A percentile compares a stretch with the other conserved stretches of the same genome.
Conservation (phyloP, 2,888 invertebrate genomes). For the Pantelozetes paolii region DNA sequence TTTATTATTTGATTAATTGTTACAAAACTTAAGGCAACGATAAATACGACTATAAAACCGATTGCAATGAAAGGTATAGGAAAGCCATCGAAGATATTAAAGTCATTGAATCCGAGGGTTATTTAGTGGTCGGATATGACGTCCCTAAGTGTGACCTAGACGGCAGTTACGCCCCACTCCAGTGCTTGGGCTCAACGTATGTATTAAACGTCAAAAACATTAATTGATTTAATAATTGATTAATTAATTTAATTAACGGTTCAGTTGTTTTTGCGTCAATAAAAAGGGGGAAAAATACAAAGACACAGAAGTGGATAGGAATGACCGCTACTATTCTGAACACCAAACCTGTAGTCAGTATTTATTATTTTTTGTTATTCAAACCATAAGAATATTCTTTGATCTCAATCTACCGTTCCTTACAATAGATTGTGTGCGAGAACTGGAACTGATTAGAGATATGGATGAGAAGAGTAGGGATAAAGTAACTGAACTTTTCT, state of each 20-base stretch:
- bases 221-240: not conserved
- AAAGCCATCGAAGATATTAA: slow-evolving; percentile 51
- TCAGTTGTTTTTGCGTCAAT: slow-evolving; percentile 45
- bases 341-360: slow-evolving; percentile 31
- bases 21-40: not conserved
- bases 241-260: slow-evolving; percentile 19
- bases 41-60: slow-evolving; percentile 16
- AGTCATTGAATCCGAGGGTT: slow-evolving; percentile 50
- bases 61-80: slow-evolving; percentile 39
- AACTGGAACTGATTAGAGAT: slow-evolving; percentile 39
- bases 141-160: slow-evolving; percentile 57
- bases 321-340: slow-evolving; percentile 5
- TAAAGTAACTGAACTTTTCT: slow-evolving; percentile 40
- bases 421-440: slow-evolving; percentile 42
- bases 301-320: slow-evolving; percentile 17
- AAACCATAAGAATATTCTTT: too few relatives aligned
- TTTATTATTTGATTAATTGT: not conserved
- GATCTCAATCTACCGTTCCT: not conserved
- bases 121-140: slow-evolving; percentile 51
- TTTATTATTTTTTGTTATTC: not conserved
- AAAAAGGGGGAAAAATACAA: slow-evolving; percentile 39
- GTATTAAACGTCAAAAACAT: not conserved
- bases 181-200: slow-evolving; percentile 53
- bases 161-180: slow-evolving; percentile 56
- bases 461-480: slow-evolving; percentile 28